Evolutionary conservation across 2,888 invertebrate species (phyloP), one percentile per base, ranked within the genome.

Genomic region (Scaptomyza parva): DNA sequence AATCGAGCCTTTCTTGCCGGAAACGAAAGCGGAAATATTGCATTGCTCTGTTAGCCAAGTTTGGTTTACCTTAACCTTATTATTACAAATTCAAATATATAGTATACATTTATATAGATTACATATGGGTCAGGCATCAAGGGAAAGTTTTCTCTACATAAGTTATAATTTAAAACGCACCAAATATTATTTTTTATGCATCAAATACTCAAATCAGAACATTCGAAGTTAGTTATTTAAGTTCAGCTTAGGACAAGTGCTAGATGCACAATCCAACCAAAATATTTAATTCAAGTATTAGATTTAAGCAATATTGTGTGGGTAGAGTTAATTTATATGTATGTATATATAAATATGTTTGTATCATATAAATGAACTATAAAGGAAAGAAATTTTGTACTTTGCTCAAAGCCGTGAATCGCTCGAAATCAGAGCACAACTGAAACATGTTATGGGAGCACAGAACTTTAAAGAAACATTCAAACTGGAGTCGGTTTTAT

Each of bases 1-100:
- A 99, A 99, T 92, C 94, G 97, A 86, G 93, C 98, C 60, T 93
- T 99, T 57, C 92, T 99, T 20, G 92, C 99, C 22, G 99, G 98
- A 11, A 96, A 98, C 40, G 99, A 98, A 89, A 97, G 96, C 85
- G 99, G 99, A 17, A 95, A 94, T 77, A 96, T 97, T 75, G 95
- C 94, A 73, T 92, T 97, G 65, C 92, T 97, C 40, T 97, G 97
- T 93, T 97, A 93, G 64, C 53, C n/a, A n/a, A n/a, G n/a, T n/a
- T n/a, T n/a, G n/a, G n/a, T n/a, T n/a, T n/a, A n/a, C n/a, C n/a
- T n/a, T n/a, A n/a, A n/a, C n/a, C n/a, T n/a, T n/a, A n/a, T n/a
- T n/a, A n/a, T 8, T 12, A 18, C 28, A 28, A n/a, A 43, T 22
- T 37, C n/a, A 30, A 48, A 51, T 17, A 35, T 35, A n/a, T 30